phyloP scores from a whole-genome alignment of 1,140 invertebrate species.

The Pseudomyrmex sp. region DNA sequence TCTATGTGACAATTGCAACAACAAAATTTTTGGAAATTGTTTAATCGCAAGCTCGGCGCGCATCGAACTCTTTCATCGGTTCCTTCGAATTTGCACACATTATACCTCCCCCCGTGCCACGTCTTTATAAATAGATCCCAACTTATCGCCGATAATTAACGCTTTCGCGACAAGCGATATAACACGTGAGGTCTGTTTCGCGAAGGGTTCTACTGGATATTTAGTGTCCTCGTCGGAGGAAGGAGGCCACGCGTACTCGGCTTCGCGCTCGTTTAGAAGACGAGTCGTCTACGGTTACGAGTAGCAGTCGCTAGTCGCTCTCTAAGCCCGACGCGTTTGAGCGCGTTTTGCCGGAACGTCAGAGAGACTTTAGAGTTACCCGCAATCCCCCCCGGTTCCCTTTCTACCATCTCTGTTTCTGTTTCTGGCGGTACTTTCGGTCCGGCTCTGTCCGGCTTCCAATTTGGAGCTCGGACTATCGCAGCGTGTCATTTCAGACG shows the following conservation, averaged over 20 bases:
- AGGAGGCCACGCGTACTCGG: slow-evolving; percentile 49
- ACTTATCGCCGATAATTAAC: slow-evolving; percentile 66
- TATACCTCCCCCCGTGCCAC: background rate
- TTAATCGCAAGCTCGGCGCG: background rate
- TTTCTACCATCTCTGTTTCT: slow-evolving; percentile 28
- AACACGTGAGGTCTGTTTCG: background rate
- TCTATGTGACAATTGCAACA: background rate
- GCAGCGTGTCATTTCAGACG: slow-evolving; percentile 45
- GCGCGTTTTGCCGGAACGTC: slow-evolving; percentile 62
- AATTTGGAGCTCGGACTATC: slow-evolving; percentile 61
- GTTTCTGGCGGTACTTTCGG: slow-evolving; percentile 64
- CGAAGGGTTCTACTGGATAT: slow-evolving; percentile 63
- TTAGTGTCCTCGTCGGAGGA: slow-evolving; percentile 63
- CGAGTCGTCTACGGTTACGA: slow-evolving; percentile 54
- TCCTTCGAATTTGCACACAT: slow-evolving; percentile 33
- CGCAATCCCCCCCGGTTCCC: slow-evolving; percentile 31
- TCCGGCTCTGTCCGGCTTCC: slow-evolving; percentile 60
- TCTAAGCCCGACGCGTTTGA: slow-evolving; percentile 49
- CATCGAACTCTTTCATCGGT: background rate
- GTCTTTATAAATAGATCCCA: slow-evolving; percentile 39
- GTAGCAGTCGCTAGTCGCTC: slow-evolving; percentile 9
- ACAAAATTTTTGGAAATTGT: background rate
- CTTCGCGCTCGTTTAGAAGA: slow-evolving; percentile 68
- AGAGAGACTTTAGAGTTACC: slow-evolving; percentile 64
- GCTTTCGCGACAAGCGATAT: slow-evolving; percentile 54